phyloP scores from a whole-genome alignment of 1,140 invertebrate genomes.

The Drosophila cardini region DNA sequence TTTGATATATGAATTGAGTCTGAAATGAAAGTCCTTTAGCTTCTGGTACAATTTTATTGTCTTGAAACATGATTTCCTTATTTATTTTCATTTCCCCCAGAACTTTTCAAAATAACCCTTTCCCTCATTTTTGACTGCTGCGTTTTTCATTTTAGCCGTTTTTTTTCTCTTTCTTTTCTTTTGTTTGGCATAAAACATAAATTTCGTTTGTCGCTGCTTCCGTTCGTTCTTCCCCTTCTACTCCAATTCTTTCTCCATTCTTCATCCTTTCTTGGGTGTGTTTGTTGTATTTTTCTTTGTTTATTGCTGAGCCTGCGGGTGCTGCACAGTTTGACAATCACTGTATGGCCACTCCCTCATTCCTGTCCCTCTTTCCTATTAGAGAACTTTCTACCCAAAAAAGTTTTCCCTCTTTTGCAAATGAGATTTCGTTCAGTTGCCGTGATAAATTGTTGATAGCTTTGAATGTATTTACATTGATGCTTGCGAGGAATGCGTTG shows the following conservation, averaged over 20 bases:
- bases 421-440: conserved; percentile 77
- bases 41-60: conserved; percentile 61
- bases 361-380: background rate
- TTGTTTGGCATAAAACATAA: conserved; percentile 65
- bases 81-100: conserved; percentile 61
- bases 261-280: too few relatives aligned
- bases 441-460: conserved; percentile 81
- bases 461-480: conserved; percentile 72
- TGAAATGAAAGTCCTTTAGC: conserved; percentile 9
- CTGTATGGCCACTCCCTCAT: conserved; percentile 18
- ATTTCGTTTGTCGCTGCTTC: conserved; percentile 67
- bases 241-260: background rate
- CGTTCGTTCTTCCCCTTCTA: conserved; percentile 12
- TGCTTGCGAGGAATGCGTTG: conserved; percentile 44
- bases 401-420: conserved; percentile 70
- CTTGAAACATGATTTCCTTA: conserved; percentile 74
- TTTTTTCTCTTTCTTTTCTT: conserved; percentile 19
- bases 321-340: conserved; percentile 65
- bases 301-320: conserved; percentile 21
- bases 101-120: conserved; percentile 55
- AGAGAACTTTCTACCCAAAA: conserved; percentile 22
- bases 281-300: conserved; percentile 36
- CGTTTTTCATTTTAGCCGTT: conserved; percentile 9
- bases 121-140: conserved; percentile 29
- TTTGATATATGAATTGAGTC: conserved; percentile 67